These are phyloP conservation scores for Agriopis marginaria DNA, from an alignment of 2,888 invertebrate species.

Conservation along the genomic window DNA sequence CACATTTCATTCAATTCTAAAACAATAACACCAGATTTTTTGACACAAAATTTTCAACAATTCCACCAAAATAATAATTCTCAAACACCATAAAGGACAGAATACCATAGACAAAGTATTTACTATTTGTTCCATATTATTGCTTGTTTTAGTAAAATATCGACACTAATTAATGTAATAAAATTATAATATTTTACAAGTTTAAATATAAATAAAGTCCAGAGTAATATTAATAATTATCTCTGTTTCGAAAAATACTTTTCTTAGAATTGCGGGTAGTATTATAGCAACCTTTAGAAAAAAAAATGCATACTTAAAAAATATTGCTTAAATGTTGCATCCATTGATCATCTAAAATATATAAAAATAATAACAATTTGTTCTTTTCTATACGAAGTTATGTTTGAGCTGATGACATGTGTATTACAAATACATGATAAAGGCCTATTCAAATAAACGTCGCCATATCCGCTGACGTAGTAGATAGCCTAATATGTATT, in stretches of 20 bases:
- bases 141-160: slow-evolving; percentile 38
- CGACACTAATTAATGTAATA: slow-evolving; percentile 1
- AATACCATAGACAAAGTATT: slow-evolving; percentile 36
- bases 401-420: slow-evolving; percentile 59
- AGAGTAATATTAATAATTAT: not conserved
- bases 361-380: slow-evolving; percentile 14
- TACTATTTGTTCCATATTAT: slow-evolving; percentile 40
- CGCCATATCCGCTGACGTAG: not conserved
- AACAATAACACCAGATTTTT: slow-evolving; percentile 32
- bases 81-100: slow-evolving; percentile 37
- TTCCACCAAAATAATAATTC: slow-evolving; percentile 25
- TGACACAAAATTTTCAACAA: slow-evolving; percentile 16
- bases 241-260: not conserved
- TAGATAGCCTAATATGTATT: not conserved
- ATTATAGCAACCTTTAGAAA: not conserved
- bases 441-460: slow-evolving; percentile 4
- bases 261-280: not conserved
- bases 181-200: slow-evolving; percentile 15
- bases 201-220: slow-evolving; percentile 1
- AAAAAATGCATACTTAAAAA: not conserved
- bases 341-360: not conserved
- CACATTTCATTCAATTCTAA: slow-evolving; percentile 14
- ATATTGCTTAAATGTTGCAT: not conserved
- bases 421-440: slow-evolving; percentile 41
- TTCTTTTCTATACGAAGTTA: slow-evolving; percentile 20